Percentiles rank a stretch among this genome's conserved stretches.
Conservation (phyloP, 2,888 invertebrate species). For the Girardia tigrina region DNA sequence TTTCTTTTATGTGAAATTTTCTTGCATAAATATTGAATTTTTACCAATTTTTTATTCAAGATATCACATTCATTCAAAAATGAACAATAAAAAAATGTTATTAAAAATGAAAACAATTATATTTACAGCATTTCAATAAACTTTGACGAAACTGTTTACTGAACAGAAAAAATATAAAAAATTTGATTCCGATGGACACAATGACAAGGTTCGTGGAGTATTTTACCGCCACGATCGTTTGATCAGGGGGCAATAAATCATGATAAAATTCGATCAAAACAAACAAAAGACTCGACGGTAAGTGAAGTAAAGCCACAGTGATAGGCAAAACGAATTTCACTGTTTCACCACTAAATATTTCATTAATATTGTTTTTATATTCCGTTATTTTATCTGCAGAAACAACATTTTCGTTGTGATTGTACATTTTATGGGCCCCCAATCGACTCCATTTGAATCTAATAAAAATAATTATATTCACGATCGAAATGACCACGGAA, state of each 20-base stretch:
- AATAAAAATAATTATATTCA: background rate
- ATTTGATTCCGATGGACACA: background rate
- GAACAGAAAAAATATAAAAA: background rate
- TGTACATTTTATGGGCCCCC: background rate
- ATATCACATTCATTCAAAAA: no score
- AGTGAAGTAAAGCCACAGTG: background rate
- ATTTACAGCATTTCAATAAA: background rate
- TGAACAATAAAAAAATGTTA: no score
- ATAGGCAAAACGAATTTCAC: background rate
- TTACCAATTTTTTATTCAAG: no score
- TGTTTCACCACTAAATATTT: background rate
- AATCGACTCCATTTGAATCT: background rate
- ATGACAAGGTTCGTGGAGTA: background rate
- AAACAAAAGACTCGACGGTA: constrained; percentile 10
- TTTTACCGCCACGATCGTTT: background rate
- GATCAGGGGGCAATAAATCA: background rate
- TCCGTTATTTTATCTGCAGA: background rate
- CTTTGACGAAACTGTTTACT: background rate
- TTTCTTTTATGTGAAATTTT: no score
- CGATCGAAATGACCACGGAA: background rate
- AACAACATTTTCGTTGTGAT: background rate
- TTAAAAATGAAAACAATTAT: background rate
- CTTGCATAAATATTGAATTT: no score
- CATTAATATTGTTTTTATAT: background rate
- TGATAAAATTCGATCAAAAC: background rate